Percentiles rank a stretch among this genome's conserved stretches.
Conservation (phyloP, 2,888 invertebrate genomes). For the Noctuana brunneofusca region DNA sequence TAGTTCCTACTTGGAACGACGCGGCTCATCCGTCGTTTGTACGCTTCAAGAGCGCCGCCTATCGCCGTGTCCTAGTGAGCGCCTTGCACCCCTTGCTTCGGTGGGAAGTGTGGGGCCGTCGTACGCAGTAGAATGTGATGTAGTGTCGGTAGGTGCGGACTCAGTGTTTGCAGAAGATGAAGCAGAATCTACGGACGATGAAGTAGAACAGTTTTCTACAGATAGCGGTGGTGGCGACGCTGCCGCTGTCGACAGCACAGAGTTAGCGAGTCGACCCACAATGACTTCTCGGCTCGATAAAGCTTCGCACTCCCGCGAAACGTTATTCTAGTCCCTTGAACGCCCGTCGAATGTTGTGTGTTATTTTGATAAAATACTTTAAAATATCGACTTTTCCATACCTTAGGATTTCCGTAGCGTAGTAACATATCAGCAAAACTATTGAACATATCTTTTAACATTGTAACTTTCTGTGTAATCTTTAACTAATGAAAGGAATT, state of each 20-base stretch:
- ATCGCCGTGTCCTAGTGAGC: conserved; percentile 87
- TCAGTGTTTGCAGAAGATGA: conserved; percentile 91
- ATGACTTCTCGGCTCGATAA: conserved; percentile 65
- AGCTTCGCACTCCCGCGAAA: conserved; percentile 89
- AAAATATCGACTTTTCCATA: conserved; percentile 66
- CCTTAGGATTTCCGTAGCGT: conserved; percentile 32
- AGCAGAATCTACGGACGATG: conserved; percentile 90
- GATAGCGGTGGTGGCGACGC: conserved; percentile 87
- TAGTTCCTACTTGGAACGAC: conserved; percentile 91
- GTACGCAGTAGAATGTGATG: conserved; percentile 86
- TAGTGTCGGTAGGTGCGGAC: conserved; percentile 88
- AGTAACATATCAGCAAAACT: conserved; percentile 63
- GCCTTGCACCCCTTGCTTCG: conserved; percentile 90
- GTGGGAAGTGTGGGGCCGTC: conserved; percentile 90
- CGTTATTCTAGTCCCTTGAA: conserved; percentile 86
- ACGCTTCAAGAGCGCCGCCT: conserved; percentile 91
- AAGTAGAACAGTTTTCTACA: conserved; percentile 92
- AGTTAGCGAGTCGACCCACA: conserved; percentile 67
- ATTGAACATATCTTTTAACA: conserved; percentile 69
- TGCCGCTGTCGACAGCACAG: conserved; percentile 65
- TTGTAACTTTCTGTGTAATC: not conserved
- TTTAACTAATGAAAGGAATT: conserved; percentile 10
- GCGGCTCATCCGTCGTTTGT: conserved; percentile 90
- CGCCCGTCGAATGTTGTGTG: conserved; percentile 57
- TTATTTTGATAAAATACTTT: conserved; percentile 53